phyloP scores from a whole-genome alignment of 2,797 vertebrate genomes.

The Hylomyscus alleni region DNA sequence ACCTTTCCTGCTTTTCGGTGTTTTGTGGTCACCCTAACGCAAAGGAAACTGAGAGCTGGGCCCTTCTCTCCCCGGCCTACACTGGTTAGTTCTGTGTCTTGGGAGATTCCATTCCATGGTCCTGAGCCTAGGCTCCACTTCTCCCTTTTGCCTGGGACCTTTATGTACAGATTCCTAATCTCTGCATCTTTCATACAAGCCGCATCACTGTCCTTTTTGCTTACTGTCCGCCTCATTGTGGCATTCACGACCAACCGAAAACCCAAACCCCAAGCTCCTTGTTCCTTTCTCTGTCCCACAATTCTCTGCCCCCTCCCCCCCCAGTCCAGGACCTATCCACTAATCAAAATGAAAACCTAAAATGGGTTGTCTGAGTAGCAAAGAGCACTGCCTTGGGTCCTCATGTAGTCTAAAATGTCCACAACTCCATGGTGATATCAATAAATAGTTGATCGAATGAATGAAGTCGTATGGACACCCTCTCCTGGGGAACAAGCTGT shows the following conservation, averaged over 20 bases:
- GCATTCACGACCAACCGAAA: background rate
- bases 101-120: background rate
- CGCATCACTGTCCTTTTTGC: background rate
- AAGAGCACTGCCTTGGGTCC: background rate
- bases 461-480: background rate
- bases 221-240: background rate
- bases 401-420: background rate
- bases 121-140: background rate
- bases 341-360: constrained; percentile 21
- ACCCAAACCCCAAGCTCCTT: background rate
- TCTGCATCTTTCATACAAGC: background rate
- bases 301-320: fast-evolving
- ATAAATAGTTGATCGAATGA: background rate
- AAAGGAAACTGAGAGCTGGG: background rate
- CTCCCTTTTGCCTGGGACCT: background rate
- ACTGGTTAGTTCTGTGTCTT: background rate
- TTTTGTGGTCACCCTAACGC: background rate
- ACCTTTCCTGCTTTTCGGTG: background rate
- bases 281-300: background rate
- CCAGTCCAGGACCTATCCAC: background rate
- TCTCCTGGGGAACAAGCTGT: background rate
- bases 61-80: background rate
- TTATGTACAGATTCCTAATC: background rate
- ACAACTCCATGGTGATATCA: background rate
- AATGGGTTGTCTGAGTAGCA: constrained; percentile 4